Base-by-base conservation (phyloP, 1,140 invertebrate genomes). In the Heterodera schachtii region DNA sequence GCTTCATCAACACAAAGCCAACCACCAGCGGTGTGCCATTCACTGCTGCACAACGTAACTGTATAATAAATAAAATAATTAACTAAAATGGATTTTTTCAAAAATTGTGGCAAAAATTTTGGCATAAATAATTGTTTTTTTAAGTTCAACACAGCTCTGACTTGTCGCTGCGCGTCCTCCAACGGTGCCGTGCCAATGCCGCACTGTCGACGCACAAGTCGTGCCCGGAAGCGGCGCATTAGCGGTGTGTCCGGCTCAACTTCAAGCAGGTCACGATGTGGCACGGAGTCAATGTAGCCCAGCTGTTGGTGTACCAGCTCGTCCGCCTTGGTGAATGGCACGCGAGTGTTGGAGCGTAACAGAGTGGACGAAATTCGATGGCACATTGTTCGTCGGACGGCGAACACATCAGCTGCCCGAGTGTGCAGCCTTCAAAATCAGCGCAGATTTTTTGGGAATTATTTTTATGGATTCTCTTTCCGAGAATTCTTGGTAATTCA, bases 261-360 rank as follows among this genome's bases (percentile, higher is more conserved):
- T 84, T 89, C 64, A 78, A 88, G 21, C 43, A 73, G 46, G 70
- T 89, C 88, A 11, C 83, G 81, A 41, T 87, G 88, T 5, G 85
- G 82, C 71, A 89, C 87, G 5, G 85, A 83, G 71, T 89, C 88
- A 31, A 90, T 77, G 11, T 86, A 74, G 46, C 88, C 88, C 84
- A 89, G 83, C 47, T 87, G 69, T 75, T 83, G 75, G 60, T 84
- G 83, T 46, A 90, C 85, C 43, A 83, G 19, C 73, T 90, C 87
- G 83, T 89, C 87, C 31, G 86, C 79, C 41, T 60, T 75, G 47
- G 87, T 83, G 77, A 84, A 89, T 41, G 86, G 89, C 16, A 89
- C 86, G 73, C 89, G 80, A n/a, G 81, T 87, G 21, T 85, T 87
- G 57, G 78, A 79, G 66, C 88, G 82, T 44, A 80, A 75, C 21